phyloP scores from a whole-genome alignment of 2,113 vertebrate species.

The Platichthys flesus region DNA sequence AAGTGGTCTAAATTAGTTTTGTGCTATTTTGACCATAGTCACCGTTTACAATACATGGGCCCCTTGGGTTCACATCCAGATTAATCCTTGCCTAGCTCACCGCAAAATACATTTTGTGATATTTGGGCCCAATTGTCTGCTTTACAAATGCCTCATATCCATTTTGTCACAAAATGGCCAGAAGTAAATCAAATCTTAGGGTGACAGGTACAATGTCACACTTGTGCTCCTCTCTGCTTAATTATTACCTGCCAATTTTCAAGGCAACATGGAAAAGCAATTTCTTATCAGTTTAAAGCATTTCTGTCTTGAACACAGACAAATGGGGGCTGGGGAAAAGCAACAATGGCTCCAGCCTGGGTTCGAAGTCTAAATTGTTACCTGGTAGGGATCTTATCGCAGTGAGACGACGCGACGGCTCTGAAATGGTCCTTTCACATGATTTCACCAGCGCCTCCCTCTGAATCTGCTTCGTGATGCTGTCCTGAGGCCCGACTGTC shows the following conservation, averaged over 20 bases:
- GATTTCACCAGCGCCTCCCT: slow-evolving; percentile 6
- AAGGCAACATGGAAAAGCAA: not conserved
- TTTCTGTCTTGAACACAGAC: not conserved
- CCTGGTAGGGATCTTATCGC: slow-evolving; percentile 28
- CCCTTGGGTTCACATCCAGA: too few species aligned
- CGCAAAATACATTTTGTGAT: too few species aligned
- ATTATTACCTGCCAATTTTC: not conserved
- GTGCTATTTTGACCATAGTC: too few species aligned
- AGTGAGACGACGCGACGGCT: not conserved
- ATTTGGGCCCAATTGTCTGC: too few species aligned
- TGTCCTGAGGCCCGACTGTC: slow-evolving; percentile 7
- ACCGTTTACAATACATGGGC: too few species aligned
- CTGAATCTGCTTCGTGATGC: not conserved
- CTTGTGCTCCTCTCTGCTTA: not conserved
- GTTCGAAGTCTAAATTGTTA: slow-evolving; percentile 11
- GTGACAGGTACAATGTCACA: too few species aligned
- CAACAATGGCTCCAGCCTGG: not conserved
- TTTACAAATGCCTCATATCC: too few species aligned
- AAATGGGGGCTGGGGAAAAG: not conserved
- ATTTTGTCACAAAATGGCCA: too few species aligned
- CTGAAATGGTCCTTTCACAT: slow-evolving; percentile 27
- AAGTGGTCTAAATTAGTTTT: too few species aligned
- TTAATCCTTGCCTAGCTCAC: too few species aligned
- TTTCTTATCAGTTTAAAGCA: not conserved
- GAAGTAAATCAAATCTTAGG: too few species aligned